Base-by-base conservation (phyloP, 2,888 invertebrate genomes). In the Dione vanillae region DNA sequence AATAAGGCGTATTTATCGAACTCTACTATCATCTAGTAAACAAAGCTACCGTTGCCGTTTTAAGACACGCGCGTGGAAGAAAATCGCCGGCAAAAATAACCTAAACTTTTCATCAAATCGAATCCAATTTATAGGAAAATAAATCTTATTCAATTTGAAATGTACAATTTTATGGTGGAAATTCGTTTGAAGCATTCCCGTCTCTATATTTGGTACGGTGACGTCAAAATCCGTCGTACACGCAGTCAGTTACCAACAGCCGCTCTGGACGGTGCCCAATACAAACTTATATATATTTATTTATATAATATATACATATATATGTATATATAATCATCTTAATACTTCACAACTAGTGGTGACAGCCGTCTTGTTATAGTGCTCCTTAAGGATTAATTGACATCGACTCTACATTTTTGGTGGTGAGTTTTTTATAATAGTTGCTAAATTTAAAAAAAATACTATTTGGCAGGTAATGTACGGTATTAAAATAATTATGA, bases 11-110 rank as follows among this genome's bases (percentile, higher is more conserved):
- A 69, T 56, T 65, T 64, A 61, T 59, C 41, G 45, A 41, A 54
- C 59, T 49, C 65, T 7, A 41, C 64, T 51, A 56, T 69, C 43
- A 59, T 56, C 71, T 71, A 83, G 85, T 88, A 88, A 89, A 91
- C 87, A 89, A 86, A 86, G 84, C 76, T 72, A 74, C 74, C 74
- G 78, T 91, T 87, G 89, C 92, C 92, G 92, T 92, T 92, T 92
- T 82, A 91, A 92, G 92, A 80, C 89, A 89, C 86, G 87, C 86
- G 83, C 83, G 84, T 86, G 85, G 88, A 87, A 85, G 89, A 86
- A 89, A 88, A 89, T 85, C 85, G 85, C 86, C 84, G 84, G 90
- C 91, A 86, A 92, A 93, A 93, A 93, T 93, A 93, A 92, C 92
- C 88, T 85, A 84, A 85, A 88, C 86, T 87, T 88, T 88, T 88